Evolutionary conservation across 2,888 invertebrate species (phyloP), one percentile per base, ranked within the genome.

Genomic region (Morpho achilles): DNA sequence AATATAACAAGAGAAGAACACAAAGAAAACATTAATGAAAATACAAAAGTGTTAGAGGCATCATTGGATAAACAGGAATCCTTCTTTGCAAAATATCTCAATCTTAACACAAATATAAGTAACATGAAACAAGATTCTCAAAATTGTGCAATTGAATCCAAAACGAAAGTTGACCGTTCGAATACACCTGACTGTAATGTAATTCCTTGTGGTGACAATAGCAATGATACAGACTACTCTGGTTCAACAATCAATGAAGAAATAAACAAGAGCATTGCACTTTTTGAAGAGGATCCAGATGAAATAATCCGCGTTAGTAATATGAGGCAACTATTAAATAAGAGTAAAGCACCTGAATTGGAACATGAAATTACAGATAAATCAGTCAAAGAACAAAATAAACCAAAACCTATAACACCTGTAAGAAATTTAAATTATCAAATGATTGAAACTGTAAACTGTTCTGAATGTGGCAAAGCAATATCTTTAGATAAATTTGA

Each of bases 401-500:
- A 47, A 40, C 48, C 59, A 42, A 42, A 52, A 22, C 58, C 61
- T 41, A 51, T 45, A 46, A 59, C 55, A 7, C 60, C 61, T 50
- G 16, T 41, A n/a, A 23, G 9, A 6, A 40, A 10, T 40, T 9
- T 53, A 16, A 53, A 50, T 23, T 9, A 52, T 42, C 44, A 54
- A 32, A 45, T 54, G 9, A 46, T 64, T 23, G 77, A 79, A 50
- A 73, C 64, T 8, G 74, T 80, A 51, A 64, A 71, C 50, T 97
- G 97, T 78, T 75, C 91, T 2, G 92, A 94, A 72, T 97, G 97
- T 80, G 89, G 91, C 6, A 92, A 92, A 73, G 74, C 78, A 48
- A 82, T 97, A 70, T 73, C 87, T 32, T 67, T 84, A 4, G 86
- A 92, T 74, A 91, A 93, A 61, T 77, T 94, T 59, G 92, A 91